A percentile compares a stretch with the other conserved stretches of the same genome.
These are phyloP conservation scores for Hedya salicella DNA, from an alignment of 2,888 invertebrate species.

Conservation along the genomic window DNA sequence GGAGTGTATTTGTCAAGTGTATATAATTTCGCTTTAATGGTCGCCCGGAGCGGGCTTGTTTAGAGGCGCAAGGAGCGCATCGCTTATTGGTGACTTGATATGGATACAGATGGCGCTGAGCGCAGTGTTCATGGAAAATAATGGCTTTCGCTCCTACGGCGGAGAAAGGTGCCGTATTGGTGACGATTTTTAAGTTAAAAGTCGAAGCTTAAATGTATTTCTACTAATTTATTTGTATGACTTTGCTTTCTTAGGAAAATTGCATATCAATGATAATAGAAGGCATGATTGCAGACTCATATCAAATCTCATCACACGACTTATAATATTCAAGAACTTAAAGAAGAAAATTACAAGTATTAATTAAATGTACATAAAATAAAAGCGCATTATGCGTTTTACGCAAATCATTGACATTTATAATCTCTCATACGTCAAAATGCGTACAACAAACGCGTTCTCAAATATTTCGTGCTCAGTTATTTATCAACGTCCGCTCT, in stretches of 20 bases:
- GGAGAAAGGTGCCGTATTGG: not conserved
- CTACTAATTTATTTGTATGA: too few relatives aligned
- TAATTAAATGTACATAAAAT: too few relatives aligned
- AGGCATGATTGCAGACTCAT: too few relatives aligned
- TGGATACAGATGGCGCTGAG: conserved; percentile 35
- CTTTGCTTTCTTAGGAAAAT: too few relatives aligned
- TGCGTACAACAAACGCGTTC: conserved; percentile 12
- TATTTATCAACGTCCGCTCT: conserved; percentile 57
- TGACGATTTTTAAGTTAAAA: not conserved
- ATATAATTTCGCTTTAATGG: conserved; percentile 66
- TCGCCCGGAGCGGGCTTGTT: conserved; percentile 49
- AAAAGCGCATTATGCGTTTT: not conserved
- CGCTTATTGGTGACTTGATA: conserved; percentile 31
- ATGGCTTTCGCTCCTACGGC: not conserved
- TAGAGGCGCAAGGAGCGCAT: conserved; percentile 39
- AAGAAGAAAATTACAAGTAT: too few relatives aligned
- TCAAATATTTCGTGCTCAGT: conserved; percentile 24
- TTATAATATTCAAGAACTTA: too few relatives aligned
- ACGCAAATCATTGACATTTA: too few relatives aligned
- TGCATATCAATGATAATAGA: too few relatives aligned
- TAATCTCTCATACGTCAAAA: conserved; percentile 2
- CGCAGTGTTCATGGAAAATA: not conserved
- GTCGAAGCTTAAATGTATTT: not conserved
- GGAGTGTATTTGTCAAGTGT: conserved; percentile 68
- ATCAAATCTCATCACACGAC: too few relatives aligned